Evolutionary conservation across 2,888 invertebrate species (phyloP), one percentile per base, ranked within the genome.

Genomic region (Ochropacha duplaris): DNA sequence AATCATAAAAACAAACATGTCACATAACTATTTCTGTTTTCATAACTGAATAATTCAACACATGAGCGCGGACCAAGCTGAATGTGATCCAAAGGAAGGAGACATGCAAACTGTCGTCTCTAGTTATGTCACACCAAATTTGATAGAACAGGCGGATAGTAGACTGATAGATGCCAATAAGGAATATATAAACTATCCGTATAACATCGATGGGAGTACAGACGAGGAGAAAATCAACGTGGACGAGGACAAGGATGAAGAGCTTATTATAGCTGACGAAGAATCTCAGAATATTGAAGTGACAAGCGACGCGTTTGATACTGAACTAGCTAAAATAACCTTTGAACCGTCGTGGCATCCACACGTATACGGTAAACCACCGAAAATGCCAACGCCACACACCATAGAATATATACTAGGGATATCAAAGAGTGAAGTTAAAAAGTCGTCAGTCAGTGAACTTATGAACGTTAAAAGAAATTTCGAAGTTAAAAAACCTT

Each of bases 391-490:
- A 1, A 98, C 98, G 1, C 96, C 98, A 4, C 97, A 98, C 86
- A 95, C 95, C 49, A 98, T 98, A 78, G 96, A 96, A 66, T 96
- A 98, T 81, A 98, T 98, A 68, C 93, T 98, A 72, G 97, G 97
- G 22, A 89, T 95, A 44, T 60, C 78, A 26, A 81, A 69, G 58
- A 66, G 50, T 61, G 72, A 68, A 24, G 79, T 76, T 26, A 64
- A 61, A 12, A 81, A 74, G 50, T 81, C 83, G 28, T 81, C 80
- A 22, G 79, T 86, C 19, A 87, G 83, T 68, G 86, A 88, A 56
- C 66, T 90, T 59, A 86, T 89, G 69, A 87, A 81, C 58, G 85
- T 88, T 6, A 91, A 90, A 68, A 78, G 88, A 57, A 83, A 78
- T 69, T 85, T 86, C 54, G 88, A 87, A 39, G 72, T 64, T 26